Percentiles rank a stretch among this genome's conserved stretches.
phyloP scores from a whole-genome alignment of 2,113 vertebrate genomes.

The Forbesichthys agassizii region DNA sequence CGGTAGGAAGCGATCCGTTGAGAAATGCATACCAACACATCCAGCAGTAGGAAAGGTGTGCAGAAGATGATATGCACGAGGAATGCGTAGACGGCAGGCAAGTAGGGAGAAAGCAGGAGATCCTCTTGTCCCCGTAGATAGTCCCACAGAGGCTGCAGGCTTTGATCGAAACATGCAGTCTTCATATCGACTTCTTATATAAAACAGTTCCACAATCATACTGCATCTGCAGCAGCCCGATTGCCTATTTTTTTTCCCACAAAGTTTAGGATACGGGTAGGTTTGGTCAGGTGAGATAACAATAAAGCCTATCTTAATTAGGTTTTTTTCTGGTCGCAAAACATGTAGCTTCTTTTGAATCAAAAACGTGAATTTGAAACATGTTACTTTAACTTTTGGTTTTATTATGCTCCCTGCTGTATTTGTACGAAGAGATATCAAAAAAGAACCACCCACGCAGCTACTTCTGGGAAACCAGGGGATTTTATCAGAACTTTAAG shows the following conservation, averaged over 20 bases:
- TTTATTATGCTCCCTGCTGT: too few species aligned
- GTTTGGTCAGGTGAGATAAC: background rate
- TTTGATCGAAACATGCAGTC: too few species aligned
- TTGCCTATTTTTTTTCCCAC: too few species aligned
- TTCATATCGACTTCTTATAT: too few species aligned
- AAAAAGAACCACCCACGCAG: too few species aligned
- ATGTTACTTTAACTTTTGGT: too few species aligned
- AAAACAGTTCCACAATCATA: too few species aligned
- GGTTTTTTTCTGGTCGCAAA: background rate
- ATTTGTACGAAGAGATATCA: too few species aligned
- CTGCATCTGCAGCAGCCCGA: too few species aligned
- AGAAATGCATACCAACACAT: conserved; percentile 48
- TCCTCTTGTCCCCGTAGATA: conserved; percentile 28
- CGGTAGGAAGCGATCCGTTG: conserved; percentile 54
- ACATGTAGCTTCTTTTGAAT: background rate
- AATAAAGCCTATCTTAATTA: background rate
- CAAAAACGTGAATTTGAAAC: too few species aligned
- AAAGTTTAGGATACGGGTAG: too few species aligned
- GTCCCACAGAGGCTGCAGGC: conserved; percentile 69
- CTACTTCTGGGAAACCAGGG: background rate
- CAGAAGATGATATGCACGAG: conserved; percentile 64
- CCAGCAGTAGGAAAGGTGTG: conserved; percentile 67
- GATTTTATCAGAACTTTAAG: background rate
- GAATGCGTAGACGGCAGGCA: conserved; percentile 60
- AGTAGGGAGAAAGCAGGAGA: conserved; percentile 48